Base-by-base conservation (phyloP, 2,113 vertebrate species). In the Alouatta palliata region DNA sequence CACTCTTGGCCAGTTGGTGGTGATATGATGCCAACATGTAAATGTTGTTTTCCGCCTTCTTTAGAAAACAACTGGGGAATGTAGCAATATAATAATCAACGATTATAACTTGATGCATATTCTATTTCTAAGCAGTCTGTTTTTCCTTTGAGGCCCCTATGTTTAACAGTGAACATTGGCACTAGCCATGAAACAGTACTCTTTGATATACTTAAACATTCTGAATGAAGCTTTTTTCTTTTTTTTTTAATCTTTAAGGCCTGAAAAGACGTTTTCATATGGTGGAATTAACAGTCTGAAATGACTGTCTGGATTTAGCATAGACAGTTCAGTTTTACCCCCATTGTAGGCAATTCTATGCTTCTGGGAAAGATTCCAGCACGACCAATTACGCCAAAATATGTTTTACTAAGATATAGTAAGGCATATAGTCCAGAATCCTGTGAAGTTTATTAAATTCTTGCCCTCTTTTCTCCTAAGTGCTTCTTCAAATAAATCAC, bases 371-470 rank as follows among this genome's bases (percentile, higher is more conserved):
- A 52, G 73, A 96, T 97, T 98, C 97, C 97, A 98, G 76, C 85
- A 98, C 75, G 81, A 96, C 92, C 91, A 98, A 98, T 98, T 98
- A 98, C 97, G 97, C 98, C 97, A 98, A 98, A 96, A 97, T 98
- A 97, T 97, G 83, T 98, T 97, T 98, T 98, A 97, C 95, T 91
- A 97, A 97, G 95, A 96, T 98, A 96, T 84, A 98, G 88, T 98
- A 97, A 97, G 87, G 95, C 56, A 93, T 94, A 90, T 45, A 77
- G 58, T 97, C 47, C 58, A 97, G 64, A 98, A 98, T 97, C 68
- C 32, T 85, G 73, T 76, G 88, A 84, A 92, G 81, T 97, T 9
- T 89, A 70, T 95, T 98, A 98, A 98, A 81, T 95, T 40, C 21
- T 97, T 66, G 27, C 79, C 71, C 52, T 97, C 71, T 90, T 96